Evolutionary conservation across 2,888 invertebrate genomes (phyloP), one percentile per base, ranked within the genome.

Genomic region (Sphecodes monilicornis): DNA sequence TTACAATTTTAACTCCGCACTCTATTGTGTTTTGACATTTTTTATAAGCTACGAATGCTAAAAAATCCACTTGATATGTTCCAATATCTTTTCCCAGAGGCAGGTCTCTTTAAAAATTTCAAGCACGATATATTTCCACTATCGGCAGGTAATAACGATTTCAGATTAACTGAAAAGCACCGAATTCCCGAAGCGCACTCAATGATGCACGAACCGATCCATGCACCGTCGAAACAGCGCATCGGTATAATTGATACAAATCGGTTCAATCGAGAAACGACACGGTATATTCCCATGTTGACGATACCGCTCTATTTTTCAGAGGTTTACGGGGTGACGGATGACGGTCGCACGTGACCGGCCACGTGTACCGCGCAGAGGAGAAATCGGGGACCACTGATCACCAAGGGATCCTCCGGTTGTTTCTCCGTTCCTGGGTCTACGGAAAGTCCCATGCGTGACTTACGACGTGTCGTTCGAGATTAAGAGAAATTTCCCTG

Each of bases 401-500:
- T 77, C 66, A 18, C 13, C 16, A 69, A 18, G 32, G 32, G 29
- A 66, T 68, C 22, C 77, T 66, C 26, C 0, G 41, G 43, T 26
- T 11, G 57, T 69, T 70, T 78, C 64, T 41, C 72, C 54, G 10
- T 43, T 43, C 60, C 29, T 22, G 26, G 71, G 26, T 13, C 50
- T 11, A 11, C 66, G 60, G 57, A 39, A 41, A 76, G 66, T 71
- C 43, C 50, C 29, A 66, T 41, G 60, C 86, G 90, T 89, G 90
- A 89, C 86, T 78, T 83, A 85, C 39, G 64, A 36, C 77, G 26
- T 71, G 77, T 84, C 82, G 41, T 29, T 18, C 41, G 22, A 75
- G 85, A 89, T 89, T 85, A 89, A 80, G 70, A 78, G 82, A 88
- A 84, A 71, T 86, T 85, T 79, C 64, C 75, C 66, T 54, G 60